phyloP scores from a whole-genome alignment of 2,113 vertebrate species.

The Hirundichthys speculiger region DNA sequence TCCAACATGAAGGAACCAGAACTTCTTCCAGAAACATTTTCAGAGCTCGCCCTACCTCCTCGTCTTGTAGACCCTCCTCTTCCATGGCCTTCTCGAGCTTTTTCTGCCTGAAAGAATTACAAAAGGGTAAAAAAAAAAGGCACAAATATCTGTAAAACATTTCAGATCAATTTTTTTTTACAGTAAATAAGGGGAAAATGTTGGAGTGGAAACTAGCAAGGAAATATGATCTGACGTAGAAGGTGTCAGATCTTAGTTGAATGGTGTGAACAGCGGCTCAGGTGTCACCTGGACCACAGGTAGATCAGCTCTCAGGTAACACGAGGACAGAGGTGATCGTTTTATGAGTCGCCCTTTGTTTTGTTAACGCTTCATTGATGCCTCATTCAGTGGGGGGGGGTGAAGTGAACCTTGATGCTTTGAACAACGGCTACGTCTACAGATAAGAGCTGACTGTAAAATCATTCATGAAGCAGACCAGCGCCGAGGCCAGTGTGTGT shows the following conservation, averaged over 20 bases:
- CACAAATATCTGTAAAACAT: no score
- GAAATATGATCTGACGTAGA: no score
- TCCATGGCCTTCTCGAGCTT: slow-evolving; percentile 98
- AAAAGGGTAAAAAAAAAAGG: no score
- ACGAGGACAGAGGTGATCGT: slow-evolving; percentile 7
- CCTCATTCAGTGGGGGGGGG: neutral
- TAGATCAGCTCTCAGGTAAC: slow-evolving; percentile 32
- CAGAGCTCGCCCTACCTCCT: slow-evolving; percentile 82
- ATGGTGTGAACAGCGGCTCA: slow-evolving; percentile 17
- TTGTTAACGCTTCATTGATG: slow-evolving; percentile 5
- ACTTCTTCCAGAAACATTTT: no score
- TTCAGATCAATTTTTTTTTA: no score
- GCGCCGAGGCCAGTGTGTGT: neutral
- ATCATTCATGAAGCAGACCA: neutral
- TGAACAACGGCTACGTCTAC: slow-evolving; percentile 18
- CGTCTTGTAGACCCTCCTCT: slow-evolving; percentile 93
- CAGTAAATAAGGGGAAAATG: neutral
- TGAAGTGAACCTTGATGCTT: slow-evolving; percentile 6
- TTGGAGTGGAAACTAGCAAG: neutral
- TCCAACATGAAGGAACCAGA: no score
- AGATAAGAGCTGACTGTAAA: neutral
- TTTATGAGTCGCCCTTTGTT: slow-evolving; percentile 12
- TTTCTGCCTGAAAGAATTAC: slow-evolving; percentile 90
- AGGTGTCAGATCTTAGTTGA: neutral
- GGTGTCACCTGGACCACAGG: neutral